These are phyloP conservation scores for Macroglossus sobrinus DNA, from an alignment of 2,113 vertebrate species.

Conservation along the genomic window DNA sequence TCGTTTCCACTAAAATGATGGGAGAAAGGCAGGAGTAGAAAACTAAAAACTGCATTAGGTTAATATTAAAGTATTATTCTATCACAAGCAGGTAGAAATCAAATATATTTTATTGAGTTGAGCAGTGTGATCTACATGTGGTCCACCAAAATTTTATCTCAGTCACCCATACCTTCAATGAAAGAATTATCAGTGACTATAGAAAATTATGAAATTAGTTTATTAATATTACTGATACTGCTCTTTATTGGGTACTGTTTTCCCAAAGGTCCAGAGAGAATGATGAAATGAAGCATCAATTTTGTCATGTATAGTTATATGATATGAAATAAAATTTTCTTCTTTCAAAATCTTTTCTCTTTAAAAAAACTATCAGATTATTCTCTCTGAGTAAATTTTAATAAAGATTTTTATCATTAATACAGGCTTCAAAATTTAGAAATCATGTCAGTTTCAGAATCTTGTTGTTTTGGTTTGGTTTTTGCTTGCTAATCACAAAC, in stretches of 20 bases:
- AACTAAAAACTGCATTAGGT: neutral
- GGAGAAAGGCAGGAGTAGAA: neutral
- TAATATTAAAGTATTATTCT: neutral
- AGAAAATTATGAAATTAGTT: neutral
- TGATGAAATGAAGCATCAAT: neutral
- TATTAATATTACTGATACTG: neutral
- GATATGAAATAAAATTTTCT: neutral
- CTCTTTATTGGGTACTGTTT: neutral
- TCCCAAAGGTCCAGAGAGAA: neutral
- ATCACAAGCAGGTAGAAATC: neutral
- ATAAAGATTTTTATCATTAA: conserved; percentile 6
- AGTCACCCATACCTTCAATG: neutral
- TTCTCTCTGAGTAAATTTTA: neutral
- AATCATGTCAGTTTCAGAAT: neutral
- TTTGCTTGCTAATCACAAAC: conserved; percentile 17
- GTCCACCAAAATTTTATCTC: neutral
- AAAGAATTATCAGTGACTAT: neutral
- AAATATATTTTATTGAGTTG: neutral
- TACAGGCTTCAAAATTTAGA: neutral
- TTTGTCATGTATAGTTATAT: neutral
- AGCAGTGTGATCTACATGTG: neutral
- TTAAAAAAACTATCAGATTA: neutral
- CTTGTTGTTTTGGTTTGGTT: neutral
- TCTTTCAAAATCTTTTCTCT: neutral
- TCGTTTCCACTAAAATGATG: neutral